Evolutionary conservation across 2,888 invertebrate genomes (phyloP), one percentile per base, ranked within the genome.

Genomic region (Drosophila kuntzei): DNA sequence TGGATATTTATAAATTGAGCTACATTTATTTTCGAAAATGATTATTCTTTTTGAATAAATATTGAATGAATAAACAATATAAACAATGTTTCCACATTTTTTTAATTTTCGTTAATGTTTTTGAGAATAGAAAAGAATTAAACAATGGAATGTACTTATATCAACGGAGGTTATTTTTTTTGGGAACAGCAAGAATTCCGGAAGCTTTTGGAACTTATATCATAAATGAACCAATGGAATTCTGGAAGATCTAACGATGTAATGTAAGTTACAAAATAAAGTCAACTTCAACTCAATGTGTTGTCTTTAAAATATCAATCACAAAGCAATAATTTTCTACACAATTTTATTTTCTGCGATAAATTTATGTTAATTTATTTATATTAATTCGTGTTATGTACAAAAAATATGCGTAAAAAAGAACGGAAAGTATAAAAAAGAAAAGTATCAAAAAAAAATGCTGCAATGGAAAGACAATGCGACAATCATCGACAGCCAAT

Each of bases 341-440:
- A 53, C 51, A 41, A 34, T 14, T 67, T 62, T 61, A 66, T 51
- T 71, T 37, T 54, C 46, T 39, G 22, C 36, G 5, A 53, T 34
- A 36, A 53, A 63, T 47, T 22, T 37, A 34, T 46, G 7, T 8
- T 36, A 63, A 59, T 50, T 39, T 49, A 49, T 70, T 47, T 50
- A n/a, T 46, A 37, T 63, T 55, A 55, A 18, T 53, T 65, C 12
- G 32, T 36, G 43, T 53, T 72, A 72, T 72, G 49, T 71, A 66
- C 58, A 71, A 53, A 62, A 58, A 41, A 22, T 14, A 36, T 57
- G 47, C 18, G 53, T 65, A 59, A 39, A 60, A 60, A 53, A 41
- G 16, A 55, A 34, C 14, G 47, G 43, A 62, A 59, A 47, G 37
- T 62, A 66, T 46, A 55, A 64, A 59, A 59, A 60, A 25, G 18